Conservation (phyloP, 2,797 vertebrate genomes). For the Malurus splendens region DNA sequence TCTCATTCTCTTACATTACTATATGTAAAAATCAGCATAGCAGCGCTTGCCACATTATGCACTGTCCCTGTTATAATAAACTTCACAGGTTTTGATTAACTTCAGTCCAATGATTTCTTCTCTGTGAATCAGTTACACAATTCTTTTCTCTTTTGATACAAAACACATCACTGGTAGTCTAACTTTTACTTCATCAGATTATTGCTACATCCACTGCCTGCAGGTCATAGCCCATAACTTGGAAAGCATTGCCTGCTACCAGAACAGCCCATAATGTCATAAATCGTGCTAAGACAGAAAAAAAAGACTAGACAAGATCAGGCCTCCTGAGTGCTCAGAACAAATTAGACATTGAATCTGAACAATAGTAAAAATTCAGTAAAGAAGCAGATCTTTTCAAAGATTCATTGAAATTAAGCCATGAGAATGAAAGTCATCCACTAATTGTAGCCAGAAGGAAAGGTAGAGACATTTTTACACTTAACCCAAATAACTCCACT, state of each 20-base stretch:
- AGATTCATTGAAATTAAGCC: neutral
- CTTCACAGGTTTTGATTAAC: neutral
- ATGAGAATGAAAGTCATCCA: neutral
- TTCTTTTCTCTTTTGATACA: neutral
- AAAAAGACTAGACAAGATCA: neutral
- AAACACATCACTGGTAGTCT: neutral
- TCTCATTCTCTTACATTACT: neutral
- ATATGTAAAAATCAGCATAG: neutral
- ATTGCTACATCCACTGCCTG: neutral
- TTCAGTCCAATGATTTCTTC: neutral
- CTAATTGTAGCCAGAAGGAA: neutral
- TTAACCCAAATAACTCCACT: neutral
- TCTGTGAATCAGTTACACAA: neutral
- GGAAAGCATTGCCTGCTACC: neutral
- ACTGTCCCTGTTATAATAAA: neutral
- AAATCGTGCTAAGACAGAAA: neutral
- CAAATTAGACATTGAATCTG: neutral
- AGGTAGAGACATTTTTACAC: neutral
- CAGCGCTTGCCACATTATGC: neutral
- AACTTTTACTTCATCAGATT: neutral
- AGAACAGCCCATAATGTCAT: neutral
- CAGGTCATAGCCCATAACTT: neutral
- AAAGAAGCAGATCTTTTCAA: neutral
- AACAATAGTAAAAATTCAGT: neutral
- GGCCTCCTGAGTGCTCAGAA: neutral